Base-by-base conservation (phyloP, 2,888 invertebrate species). In the Rhagophthalmus giganteus region DNA sequence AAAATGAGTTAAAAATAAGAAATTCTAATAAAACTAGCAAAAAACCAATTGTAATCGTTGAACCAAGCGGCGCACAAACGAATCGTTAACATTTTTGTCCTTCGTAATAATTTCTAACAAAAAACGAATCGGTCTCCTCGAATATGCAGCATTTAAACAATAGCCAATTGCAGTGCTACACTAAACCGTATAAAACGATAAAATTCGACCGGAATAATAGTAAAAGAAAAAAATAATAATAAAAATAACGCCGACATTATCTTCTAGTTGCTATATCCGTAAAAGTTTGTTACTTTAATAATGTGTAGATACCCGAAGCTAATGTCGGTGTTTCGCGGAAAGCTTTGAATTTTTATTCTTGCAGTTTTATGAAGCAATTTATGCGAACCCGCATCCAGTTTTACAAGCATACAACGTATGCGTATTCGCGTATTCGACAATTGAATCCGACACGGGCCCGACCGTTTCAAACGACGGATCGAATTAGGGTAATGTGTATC, bases 221-320 rank as follows among this genome's bases (percentile, higher is more conserved):
- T 47, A 32, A 33, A 47, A 34, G 14, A 34, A 31, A 30, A 39
- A 47, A n/a, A n/a, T n/a, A n/a, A n/a, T n/a, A n/a, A 50, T 50
- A 44, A 44, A 50, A 50, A 50, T 44, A 44, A 35, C 24, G 42
- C 32, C 26, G 44, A 38, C 38, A 28, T 50, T 50, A 50, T 44
- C 44, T 50, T 32, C 30, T 20, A 32, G 47, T 32, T n/a, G 13
- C 32, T 26, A 28, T 44, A 33, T 44, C 27, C 44, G 38, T 37
- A 38, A 39, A 44, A 50, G 37, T 50, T 50, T 38, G 39, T 33
- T 44, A 44, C 44, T 38, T 44, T 50, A 50, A 50, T 50, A 50
- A 50, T 35, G 35, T 38, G 42, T 50, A 44, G 50, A 49, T 49
- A 42, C 35, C 41, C 27, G 16, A 37, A 45, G 37, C 31, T 42